Percentiles rank a stretch among this genome's conserved stretches.
phyloP scores from a whole-genome alignment of 2,888 invertebrate species.

The Cylindroiulus punctatus region DNA sequence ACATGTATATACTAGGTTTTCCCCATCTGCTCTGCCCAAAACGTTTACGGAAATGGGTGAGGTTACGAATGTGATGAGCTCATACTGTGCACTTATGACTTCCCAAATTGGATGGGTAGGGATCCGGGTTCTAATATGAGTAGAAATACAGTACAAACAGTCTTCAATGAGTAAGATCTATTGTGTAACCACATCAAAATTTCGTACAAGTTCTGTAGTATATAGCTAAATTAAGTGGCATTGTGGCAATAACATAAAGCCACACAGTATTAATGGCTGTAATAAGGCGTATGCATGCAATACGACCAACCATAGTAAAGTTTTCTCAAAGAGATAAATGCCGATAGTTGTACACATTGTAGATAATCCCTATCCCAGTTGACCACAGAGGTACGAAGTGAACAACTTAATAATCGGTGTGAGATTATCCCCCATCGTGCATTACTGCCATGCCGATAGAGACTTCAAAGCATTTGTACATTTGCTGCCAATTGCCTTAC shows the following conservation, averaged over 20 bases:
- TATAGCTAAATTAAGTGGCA: too few relatives aligned
- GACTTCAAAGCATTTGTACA: neutral
- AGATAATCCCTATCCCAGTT: too few relatives aligned
- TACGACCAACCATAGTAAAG: too few relatives aligned
- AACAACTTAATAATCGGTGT: neutral
- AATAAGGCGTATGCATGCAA: too few relatives aligned
- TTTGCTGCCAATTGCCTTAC: neutral
- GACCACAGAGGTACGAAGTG: too few relatives aligned
- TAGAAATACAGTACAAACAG: neutral
- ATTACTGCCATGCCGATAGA: neutral
- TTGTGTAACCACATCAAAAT: too few relatives aligned
- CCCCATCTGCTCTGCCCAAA: neutral
- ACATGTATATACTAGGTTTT: slow-evolving; percentile 13
- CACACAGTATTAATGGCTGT: too few relatives aligned
- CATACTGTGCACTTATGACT: neutral
- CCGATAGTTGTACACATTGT: too few relatives aligned
- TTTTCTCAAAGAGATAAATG: too few relatives aligned
- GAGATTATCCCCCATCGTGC: neutral
- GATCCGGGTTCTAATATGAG: neutral
- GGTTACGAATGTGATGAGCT: neutral
- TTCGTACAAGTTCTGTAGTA: too few relatives aligned
- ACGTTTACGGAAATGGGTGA: neutral
- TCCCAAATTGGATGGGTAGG: neutral
- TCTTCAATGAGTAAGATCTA: too few relatives aligned
- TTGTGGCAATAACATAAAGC: too few relatives aligned